These are phyloP conservation scores for Aythya baeri DNA, from an alignment of 2,113 vertebrate genomes.

Conservation along the genomic window DNA sequence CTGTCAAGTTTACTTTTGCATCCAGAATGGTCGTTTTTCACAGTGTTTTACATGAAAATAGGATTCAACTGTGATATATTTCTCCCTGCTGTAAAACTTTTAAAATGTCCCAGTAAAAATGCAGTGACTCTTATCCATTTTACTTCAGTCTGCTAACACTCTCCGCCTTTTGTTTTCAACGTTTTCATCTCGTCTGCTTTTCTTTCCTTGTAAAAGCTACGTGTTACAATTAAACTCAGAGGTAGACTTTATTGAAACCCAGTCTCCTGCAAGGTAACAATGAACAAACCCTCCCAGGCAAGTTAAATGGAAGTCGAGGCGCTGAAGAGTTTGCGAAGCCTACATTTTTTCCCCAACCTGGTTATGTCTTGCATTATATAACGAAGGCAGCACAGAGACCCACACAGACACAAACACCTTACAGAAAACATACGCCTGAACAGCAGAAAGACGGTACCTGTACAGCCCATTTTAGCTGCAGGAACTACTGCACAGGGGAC, in stretches of 20 bases:
- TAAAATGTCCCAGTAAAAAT: background rate
- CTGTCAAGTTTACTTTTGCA: constrained; percentile 6
- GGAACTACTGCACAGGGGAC: constrained; percentile 8
- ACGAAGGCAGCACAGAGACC: background rate
- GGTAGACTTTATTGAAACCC: constrained; percentile 26
- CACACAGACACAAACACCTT: background rate
- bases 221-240: background rate
- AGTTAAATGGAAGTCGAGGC: constrained; percentile 16
- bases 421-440: background rate
- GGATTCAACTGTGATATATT: background rate
- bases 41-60: background rate
- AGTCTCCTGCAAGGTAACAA: background rate
- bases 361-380: background rate
- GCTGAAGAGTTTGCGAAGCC: background rate
- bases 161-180: background rate
- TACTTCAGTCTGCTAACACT: background rate
- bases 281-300: constrained; percentile 16
- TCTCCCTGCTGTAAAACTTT: background rate
- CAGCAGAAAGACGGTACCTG: constrained; percentile 41
- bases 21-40: background rate
- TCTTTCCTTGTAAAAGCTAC: background rate
- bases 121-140: background rate
- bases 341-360: background rate
- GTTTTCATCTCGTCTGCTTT: constrained; percentile 1
- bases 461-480: constrained; percentile 49